Evolutionary conservation across 2,113 vertebrate species (phyloP).

Genomic region (Cyrtonyx montezumae): DNA sequence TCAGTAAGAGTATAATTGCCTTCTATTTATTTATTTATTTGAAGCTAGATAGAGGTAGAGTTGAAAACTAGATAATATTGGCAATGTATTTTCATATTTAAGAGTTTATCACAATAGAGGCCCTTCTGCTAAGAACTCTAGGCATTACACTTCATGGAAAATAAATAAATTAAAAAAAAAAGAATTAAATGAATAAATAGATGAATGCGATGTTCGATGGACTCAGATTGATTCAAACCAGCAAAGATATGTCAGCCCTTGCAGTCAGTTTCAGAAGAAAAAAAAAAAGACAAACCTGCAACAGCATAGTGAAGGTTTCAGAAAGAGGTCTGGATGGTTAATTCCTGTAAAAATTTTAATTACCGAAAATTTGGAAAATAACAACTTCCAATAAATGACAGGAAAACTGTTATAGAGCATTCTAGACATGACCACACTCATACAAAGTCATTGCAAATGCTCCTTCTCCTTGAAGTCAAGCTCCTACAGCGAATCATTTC

Average conservation of each 20-base stretch:
- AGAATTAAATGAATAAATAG: not conserved
- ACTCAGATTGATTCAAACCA: not conserved
- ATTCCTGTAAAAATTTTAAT: not conserved
- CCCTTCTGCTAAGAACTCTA: not conserved
- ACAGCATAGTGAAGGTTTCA: not conserved
- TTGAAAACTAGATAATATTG: not conserved
- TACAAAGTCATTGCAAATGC: not conserved
- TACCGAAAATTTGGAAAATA: not conserved
- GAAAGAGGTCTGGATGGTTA: not conserved
- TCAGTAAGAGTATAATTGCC: not conserved
- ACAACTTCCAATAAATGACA: not conserved
- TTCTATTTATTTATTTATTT: not conserved
- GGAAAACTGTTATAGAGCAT: not conserved
- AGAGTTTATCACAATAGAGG: not conserved
- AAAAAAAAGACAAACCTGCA: not conserved
- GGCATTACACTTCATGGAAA: not conserved
- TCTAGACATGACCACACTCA: not conserved
- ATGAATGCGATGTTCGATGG: not conserved
- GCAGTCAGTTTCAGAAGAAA: not conserved
- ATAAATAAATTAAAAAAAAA: not conserved
- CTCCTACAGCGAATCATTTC: not conserved
- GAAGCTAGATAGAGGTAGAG: not conserved
- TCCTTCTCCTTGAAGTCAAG: not conserved
- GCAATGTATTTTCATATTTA: not conserved
- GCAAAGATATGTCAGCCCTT: not conserved